Evolutionary conservation across 2,797 vertebrate species (phyloP).

Genomic region (Euthynnus affinis): DNA sequence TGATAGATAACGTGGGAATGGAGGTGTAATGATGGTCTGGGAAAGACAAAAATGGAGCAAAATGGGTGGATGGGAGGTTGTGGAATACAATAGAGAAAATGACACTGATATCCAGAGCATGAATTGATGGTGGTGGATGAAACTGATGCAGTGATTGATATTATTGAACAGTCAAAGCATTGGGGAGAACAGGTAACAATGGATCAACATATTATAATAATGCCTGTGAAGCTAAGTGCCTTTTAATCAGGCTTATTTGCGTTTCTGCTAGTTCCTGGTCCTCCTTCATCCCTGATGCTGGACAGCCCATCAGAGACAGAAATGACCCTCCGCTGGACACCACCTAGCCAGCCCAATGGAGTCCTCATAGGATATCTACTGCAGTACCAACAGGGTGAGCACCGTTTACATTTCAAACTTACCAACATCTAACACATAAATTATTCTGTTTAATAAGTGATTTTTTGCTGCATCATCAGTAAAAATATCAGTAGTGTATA

Average conservation of each 20-base stretch:
- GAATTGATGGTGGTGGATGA: neutral
- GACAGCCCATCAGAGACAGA: constrained; percentile 89
- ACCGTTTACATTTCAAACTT: constrained; percentile 8
- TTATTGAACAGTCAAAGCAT: constrained; percentile 21
- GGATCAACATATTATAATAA: constrained; percentile 12
- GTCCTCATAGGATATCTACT: constrained; percentile 86
- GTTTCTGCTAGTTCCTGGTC: constrained; percentile 86
- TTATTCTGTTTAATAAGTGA: neutral
- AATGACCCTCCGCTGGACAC: constrained; percentile 88
- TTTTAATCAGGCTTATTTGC: constrained; percentile 45
- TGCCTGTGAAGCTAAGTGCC: neutral
- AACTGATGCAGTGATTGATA: constrained; percentile 6
- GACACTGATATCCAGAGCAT: constrained; percentile 15
- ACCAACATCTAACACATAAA: neutral
- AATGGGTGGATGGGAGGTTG: neutral
- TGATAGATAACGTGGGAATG: constrained; percentile 18
- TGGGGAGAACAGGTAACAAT: neutral
- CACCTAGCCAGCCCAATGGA: constrained; percentile 88
- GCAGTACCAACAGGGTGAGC: constrained; percentile 87
- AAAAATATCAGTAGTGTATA: neutral
- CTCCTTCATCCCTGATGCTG: constrained; percentile 83
- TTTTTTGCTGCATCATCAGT: neutral
- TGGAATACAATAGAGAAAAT: constrained; percentile 5
- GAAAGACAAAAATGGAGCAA: constrained; percentile 4
- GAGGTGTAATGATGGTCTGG: constrained; percentile 1